Evolutionary conservation across 2,888 invertebrate species (phyloP), one percentile per base, ranked within the genome.

Genomic region (Euspilapteryx auroguttella): DNA sequence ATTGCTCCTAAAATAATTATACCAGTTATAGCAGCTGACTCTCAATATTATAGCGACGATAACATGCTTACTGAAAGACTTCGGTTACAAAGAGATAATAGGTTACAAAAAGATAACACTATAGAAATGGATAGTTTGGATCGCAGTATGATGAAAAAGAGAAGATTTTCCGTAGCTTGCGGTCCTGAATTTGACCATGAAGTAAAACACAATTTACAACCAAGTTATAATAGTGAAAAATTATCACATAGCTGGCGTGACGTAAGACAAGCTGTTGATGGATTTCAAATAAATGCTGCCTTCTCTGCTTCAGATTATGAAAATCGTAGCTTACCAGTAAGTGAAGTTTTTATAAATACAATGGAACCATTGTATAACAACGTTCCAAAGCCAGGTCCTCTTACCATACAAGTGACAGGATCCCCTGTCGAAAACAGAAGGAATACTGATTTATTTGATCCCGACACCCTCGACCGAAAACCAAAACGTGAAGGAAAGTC

Each of bases 401-500:
- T 92, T 42, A 86, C 90, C 7, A 92, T 92, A 35, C 85, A 90
- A 65, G 88, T 91, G 68, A 84, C 55, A 81, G 90, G 62, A 57
- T 85, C 48, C 77, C 84, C 89, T 1, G 79, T 85, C 31, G 85
- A 86, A 45, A 78, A 78, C 10, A 78, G 79, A 33, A 81, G 83
- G 21, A 79, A 83, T 27, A 83, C 81, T 8, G 88, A 87, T 43
- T 84, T 85, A 32, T 91, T 89, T 47, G 91, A 91, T 49, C 89
- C 90, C 0, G 91, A 92, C 41, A 92, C 91, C 1, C 69, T 92
- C 14, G 91, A 92, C 43, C 78, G 91, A 21, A 89, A 89, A 47
- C 84, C 86, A 1, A 64, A 52, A 33, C 49, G 48, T 21, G 65
- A 62, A 34, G 40, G 40, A 4, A 66, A 61, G 31, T 73, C 73